phyloP scores from a whole-genome alignment of 92 coral and sea anemone genomes.

The Porites evermanni region DNA sequence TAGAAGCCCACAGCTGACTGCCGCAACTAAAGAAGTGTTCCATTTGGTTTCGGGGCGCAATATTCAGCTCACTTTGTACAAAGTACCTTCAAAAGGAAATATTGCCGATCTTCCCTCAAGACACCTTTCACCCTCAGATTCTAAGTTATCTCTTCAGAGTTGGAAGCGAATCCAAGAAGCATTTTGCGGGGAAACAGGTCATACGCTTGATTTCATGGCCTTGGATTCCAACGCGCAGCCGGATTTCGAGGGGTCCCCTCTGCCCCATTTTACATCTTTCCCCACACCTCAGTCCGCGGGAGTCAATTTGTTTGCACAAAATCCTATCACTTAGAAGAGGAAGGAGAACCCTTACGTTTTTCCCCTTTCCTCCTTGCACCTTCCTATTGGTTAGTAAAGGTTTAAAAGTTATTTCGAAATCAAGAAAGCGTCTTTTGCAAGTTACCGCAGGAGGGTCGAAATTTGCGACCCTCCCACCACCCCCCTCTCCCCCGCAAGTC shows the following conservation, averaged over 20 bases:
- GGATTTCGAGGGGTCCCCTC: constrained; percentile 8
- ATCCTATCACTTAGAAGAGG: not conserved
- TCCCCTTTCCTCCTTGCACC: not conserved
- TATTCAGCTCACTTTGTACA: not conserved
- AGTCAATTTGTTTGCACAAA: constrained; percentile 48
- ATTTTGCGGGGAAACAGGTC: not conserved
- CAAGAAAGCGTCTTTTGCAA: too few relatives aligned
- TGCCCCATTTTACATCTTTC: constrained; percentile 42
- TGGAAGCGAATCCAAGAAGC: constrained; percentile 23
- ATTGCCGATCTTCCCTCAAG: constrained; percentile 30
- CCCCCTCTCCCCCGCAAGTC: not conserved
- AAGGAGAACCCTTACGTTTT: too few relatives aligned
- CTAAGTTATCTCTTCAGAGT: constrained; percentile 15
- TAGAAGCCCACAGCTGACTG: too few relatives aligned
- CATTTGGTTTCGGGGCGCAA: not conserved
- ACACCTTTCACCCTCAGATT: constrained; percentile 11
- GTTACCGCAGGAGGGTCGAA: too few relatives aligned
- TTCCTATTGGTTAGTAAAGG: too few relatives aligned
- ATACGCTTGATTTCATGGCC: constrained; percentile 26
- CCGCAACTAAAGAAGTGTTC: not conserved
- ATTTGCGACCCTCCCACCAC: too few relatives aligned
- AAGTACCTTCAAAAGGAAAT: constrained; percentile 40
- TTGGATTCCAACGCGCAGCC: constrained; percentile 44
- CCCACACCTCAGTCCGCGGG: constrained; percentile 27
- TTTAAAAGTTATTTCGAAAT: too few relatives aligned